Base-by-base conservation (phyloP, 2,888 invertebrate genomes). In the Muscina levida region DNA sequence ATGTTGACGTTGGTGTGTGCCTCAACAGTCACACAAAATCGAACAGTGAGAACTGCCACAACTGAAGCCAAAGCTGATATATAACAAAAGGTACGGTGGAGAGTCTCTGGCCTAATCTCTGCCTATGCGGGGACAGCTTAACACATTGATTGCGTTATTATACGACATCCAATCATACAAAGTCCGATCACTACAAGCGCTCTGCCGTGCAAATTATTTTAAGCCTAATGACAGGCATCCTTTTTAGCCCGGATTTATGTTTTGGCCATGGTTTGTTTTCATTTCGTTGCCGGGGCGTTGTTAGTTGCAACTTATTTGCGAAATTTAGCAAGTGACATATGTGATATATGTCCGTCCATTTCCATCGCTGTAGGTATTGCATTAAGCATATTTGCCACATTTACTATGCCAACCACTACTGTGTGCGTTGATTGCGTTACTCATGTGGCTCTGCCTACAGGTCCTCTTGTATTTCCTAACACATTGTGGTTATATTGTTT, bases 171-270 rank as follows among this genome's bases (percentile, higher is more conserved):
- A 48, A 48, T 17, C 53, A 19, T 24, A 48, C 48, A 48, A 48
- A 17, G 39, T 59, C 10, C 13, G 17, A 10, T 19, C 4, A 17
- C 39, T 22, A 19, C 62, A n/a, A 1, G 8, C 62, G 15, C 39
- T 42, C 13, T 42, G 57, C 70, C 31, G 51, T 65, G 65, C 66
- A 67, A 51, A 70, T 76, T 75, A 76, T 78, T 82, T 76, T 46
- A 71, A 79, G 53, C 72, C 76, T 79, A 79, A 82, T 79, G 76
- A 82, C 76, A 82, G 72, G 71, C 82, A 79, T 82, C 79, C 76
- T 76, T 79, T 77, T 82, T 79, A 42, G 22, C 13, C 22, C 4
- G 62, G 39, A 46, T 67, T 77, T 59, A 26, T 59, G 15, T 17
- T 53, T 44, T 62, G 39, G 13, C 15, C 53, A 42, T 5, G 19